phyloP scores from a whole-genome alignment of 2,888 invertebrate genomes.

The Heliothis peltigera region DNA sequence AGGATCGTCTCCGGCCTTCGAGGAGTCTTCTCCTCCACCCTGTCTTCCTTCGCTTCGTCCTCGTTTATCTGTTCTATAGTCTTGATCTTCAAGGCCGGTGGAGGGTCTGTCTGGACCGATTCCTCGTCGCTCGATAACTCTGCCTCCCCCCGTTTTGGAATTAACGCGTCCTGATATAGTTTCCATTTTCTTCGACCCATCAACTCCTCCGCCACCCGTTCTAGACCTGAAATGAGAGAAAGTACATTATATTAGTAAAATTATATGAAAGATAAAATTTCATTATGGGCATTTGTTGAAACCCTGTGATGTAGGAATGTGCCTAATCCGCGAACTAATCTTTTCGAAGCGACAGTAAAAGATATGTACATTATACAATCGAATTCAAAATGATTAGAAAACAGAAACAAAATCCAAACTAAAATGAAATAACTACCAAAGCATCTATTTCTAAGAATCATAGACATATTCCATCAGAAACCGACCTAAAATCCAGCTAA shows the following conservation, averaged over 20 bases:
- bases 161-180: constrained; percentile 95
- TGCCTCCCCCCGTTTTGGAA: constrained; percentile 84
- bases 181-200: constrained; percentile 99
- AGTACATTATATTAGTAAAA: background rate
- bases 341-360: too few relatives aligned
- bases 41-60: constrained; percentile 73
- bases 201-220: constrained; percentile 98
- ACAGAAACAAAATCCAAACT: background rate
- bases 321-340: too few relatives aligned
- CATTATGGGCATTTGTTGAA: too few relatives aligned
- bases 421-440: too few relatives aligned
- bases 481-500: constrained; percentile 16
- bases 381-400: background rate
- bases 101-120: constrained; percentile 86
- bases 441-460: constrained; percentile 4
- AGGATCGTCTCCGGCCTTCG: constrained; percentile 87
- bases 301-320: too few relatives aligned
- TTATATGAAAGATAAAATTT: too few relatives aligned
- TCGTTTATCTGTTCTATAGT: constrained; percentile 89
- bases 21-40: constrained; percentile 63
- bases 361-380: too few relatives aligned
- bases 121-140: constrained; percentile 85
- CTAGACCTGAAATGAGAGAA: constrained; percentile 93
- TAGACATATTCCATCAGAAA: background rate
- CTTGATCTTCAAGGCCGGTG: constrained; percentile 87